Percentiles rank a stretch among this genome's conserved stretches.
phyloP scores from a whole-genome alignment of 2,888 invertebrate species.

The Marasmarcha lunaedactyla region DNA sequence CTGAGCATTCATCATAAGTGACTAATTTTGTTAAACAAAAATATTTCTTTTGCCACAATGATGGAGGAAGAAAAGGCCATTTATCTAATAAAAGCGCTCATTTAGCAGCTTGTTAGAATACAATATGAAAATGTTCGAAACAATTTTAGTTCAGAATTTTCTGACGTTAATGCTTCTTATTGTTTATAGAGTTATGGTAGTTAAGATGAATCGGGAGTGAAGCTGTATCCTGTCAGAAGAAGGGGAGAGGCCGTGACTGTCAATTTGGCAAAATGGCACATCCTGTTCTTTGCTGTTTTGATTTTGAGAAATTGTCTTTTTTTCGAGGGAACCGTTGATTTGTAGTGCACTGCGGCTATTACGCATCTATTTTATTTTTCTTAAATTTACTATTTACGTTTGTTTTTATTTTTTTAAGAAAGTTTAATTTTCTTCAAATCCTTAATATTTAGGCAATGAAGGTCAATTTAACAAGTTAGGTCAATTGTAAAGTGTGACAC shows the following conservation, averaged over 20 bases:
- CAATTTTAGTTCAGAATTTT: constrained; percentile 20
- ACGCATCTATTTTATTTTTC: too few species aligned
- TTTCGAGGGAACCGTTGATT: too few species aligned
- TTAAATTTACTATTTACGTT: too few species aligned
- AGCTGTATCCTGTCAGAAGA: constrained; percentile 47
- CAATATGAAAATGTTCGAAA: constrained; percentile 7
- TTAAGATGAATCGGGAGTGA: constrained; percentile 29
- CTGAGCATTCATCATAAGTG: too few species aligned
- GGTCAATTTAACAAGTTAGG: too few species aligned
- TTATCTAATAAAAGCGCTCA: not conserved
- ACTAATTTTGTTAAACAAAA: too few species aligned
- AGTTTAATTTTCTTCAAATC: too few species aligned
- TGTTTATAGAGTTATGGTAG: not conserved
- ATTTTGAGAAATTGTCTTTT: constrained; percentile 20
- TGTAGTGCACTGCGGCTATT: too few species aligned
- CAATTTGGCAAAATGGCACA: constrained; percentile 49
- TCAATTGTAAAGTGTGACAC: too few species aligned
- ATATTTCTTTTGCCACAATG: too few species aligned
- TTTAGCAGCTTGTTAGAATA: constrained; percentile 4
- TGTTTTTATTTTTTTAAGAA: too few species aligned
- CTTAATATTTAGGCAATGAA: too few species aligned
- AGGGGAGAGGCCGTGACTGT: constrained; percentile 27
- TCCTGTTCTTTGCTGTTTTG: constrained; percentile 26
- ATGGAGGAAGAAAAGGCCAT: not conserved
- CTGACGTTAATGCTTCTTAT: constrained; percentile 16